Base-by-base conservation (phyloP, 2,113 vertebrate genomes). In the Lycaon pictus region DNA sequence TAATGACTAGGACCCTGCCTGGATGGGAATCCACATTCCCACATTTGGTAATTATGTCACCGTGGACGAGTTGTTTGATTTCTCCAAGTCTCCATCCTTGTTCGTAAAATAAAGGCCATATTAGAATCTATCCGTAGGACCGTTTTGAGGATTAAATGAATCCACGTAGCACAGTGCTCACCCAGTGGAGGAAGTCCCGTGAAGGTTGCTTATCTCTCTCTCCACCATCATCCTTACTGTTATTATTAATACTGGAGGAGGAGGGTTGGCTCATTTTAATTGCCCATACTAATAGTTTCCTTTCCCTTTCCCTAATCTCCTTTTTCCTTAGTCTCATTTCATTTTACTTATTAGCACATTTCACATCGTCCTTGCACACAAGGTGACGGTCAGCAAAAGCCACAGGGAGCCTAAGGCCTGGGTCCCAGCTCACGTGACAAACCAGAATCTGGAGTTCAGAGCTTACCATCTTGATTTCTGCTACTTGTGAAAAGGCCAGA, bases 161-260 rank as follows among this genome's bases (percentile, higher is more conserved):
- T 23, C 60, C 27, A 0, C 43, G 43, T 7, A 29, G 65, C 29
- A 7, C 15, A 19, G 32, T 1, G 22, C 56, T 9, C 1, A 0
- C 12, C 48, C 16, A 7, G 22, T 11, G 2, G 20, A 9, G 2
- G 27, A 25, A 19, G 71, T 55, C 27, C 53, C 23, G 0, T 10
- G 43, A 9, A 35, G 35, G 2, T 4, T 23, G 69, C 15, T 19
- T 1, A 0, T 35, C 5, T 0, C 29, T 62, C 25, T 65, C 8
- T 2, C 9, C 23, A 0, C 29, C 22, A 1, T 2, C 25, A 1
- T 9, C 1, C 74, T 76, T 67, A 1, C 3, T 23, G 0, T 15
- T 4, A 32, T 25, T 25, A 0, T 1, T 22, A 43, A 43, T 43
- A 43, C 43, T 43, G 43, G 7, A 43, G 43, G 43, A 6, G 43